These are phyloP conservation scores for Pungitius pungitius DNA, from an alignment of 2,113 vertebrate species.

Conservation along the genomic window DNA sequence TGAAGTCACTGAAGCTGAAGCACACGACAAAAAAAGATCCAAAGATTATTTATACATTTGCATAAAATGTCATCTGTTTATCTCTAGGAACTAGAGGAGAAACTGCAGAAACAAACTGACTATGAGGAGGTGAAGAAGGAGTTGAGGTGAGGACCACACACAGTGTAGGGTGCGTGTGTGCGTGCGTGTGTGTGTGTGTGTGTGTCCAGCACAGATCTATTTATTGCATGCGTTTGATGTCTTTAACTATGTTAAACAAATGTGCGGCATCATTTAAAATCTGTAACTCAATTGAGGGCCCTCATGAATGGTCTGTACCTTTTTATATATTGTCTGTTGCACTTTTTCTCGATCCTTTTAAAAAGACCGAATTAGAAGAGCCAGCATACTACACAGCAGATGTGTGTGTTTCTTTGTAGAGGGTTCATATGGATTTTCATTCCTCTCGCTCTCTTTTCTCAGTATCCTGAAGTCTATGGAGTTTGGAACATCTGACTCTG, in stretches of 20 bases:
- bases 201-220: conserved; percentile 18
- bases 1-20: conserved; percentile 7
- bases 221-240: conserved; percentile 47
- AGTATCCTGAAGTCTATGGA: conserved; percentile 99
- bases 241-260: conserved; percentile 41
- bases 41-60: background rate
- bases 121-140: conserved; percentile 99
- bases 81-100: conserved; percentile 95
- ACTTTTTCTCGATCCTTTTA: conserved; percentile 28
- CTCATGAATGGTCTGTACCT: conserved; percentile 24
- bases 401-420: background rate
- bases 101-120: conserved; percentile 94
- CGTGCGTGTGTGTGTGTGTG: background rate
- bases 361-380: conserved; percentile 22
- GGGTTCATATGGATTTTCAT: background rate
- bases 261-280: conserved; percentile 43
- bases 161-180: background rate
- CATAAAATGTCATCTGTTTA: conserved; percentile 21
- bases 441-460: conserved; percentile 48
- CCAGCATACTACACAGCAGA: background rate
- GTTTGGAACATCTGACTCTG: conserved; percentile 89
- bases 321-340: conserved; percentile 19
- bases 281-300: conserved; percentile 33
- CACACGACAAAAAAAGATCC: background rate
- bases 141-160: conserved; percentile 85